Evolutionary conservation across 2,797 vertebrate species (phyloP).

Genomic region (Aselliscus stoliczkanus): DNA sequence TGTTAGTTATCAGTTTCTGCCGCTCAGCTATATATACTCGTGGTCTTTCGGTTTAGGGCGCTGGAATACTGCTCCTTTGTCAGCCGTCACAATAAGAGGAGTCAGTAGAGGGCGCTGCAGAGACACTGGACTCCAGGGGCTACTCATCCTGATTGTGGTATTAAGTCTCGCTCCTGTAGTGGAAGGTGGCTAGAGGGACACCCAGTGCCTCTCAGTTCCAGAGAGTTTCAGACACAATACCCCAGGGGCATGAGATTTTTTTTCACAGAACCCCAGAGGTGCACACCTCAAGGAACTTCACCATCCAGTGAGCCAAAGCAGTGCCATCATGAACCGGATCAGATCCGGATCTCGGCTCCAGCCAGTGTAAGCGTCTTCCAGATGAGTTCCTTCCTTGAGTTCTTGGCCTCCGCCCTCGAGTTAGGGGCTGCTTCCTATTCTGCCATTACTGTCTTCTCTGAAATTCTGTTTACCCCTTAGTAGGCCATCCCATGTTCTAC

Average conservation of each 20-base stretch:
- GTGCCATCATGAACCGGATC: background rate
- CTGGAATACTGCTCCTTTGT: background rate
- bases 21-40: background rate
- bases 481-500: background rate
- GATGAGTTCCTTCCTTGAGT: background rate
- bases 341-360: background rate
- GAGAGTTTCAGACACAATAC: background rate
- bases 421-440: background rate
- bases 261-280: background rate
- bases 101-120: constrained; percentile 58
- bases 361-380: fast-evolving
- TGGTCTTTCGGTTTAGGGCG: background rate
- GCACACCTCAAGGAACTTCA: background rate
- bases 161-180: background rate
- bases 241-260: background rate
- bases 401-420: background rate
- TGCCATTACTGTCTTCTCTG: background rate
- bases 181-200: background rate
- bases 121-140: background rate
- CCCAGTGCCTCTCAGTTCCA: background rate
- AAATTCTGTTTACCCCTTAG: background rate
- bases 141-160: background rate
- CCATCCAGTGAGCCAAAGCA: background rate
- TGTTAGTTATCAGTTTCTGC: background rate
- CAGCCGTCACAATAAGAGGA: background rate